Base-by-base conservation (phyloP, 2,888 invertebrate species). In the Andrena fulva region DNA sequence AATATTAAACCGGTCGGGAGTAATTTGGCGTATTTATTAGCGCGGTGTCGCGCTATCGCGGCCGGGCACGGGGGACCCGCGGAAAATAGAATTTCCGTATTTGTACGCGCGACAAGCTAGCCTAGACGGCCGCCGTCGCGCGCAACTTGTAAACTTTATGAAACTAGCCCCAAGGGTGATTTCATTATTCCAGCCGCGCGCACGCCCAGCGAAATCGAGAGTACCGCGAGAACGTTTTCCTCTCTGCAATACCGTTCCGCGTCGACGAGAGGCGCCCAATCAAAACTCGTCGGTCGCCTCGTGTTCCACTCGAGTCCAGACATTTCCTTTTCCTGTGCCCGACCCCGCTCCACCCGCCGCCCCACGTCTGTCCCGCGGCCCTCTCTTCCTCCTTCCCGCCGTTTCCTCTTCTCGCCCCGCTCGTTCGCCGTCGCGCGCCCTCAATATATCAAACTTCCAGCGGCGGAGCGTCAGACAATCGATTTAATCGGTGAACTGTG, bases 401-500 rank as follows among this genome's bases (percentile, higher is more conserved):
- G 24, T 48, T 29, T 29, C 29, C 16, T 10, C 31, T 12, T 52
- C 52, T 16, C 27, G 20, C 42, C 16, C 27, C n/a, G 42, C 27
- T n/a, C 56, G 33, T 59, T 64, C 52, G 56, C 56, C 64, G 16
- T 72, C 31, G 42, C 62, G 42, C 62, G 35, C 69, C 56, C 77
- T 83, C 82, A 73, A 89, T 89, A 90, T 84, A 85, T 89, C 89
- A 89, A 88, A 89, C 83, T 82, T 83, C 87, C 83, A 73, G 56
- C 83, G 77, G 84, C 75, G 83, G 84, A 84, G 85, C 88, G 85
- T 90, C 85, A 84, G 89, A 88, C 90, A 91, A 90, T 90, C 91
- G 91, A 88, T 91, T 90, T 88, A 90, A 91, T 91, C 90, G 88
- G 75, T 89, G 85, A 88, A 88, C 89, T 87, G 89, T 89, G 80